Base-by-base conservation (phyloP, 2,888 invertebrate genomes). In the Cinara cedri region DNA sequence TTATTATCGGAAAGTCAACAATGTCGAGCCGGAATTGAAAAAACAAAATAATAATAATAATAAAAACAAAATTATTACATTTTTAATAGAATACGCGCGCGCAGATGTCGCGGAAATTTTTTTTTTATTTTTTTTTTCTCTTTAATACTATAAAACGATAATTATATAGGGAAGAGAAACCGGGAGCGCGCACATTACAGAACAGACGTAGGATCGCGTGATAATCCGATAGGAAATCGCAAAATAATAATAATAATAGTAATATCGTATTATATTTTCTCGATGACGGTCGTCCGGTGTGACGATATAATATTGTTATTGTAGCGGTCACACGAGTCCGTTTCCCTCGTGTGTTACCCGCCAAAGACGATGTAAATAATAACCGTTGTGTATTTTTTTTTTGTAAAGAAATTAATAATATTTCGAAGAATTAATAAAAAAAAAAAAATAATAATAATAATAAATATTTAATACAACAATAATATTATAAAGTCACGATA, bases 201-300 rank as follows among this genome's bases (percentile, higher is more conserved):
- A 34, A 34, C 34, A 34, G 34, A 34, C 34, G 19, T 55, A 34
- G 6, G 19, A 21, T 72, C n/a, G 57, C 44, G 44, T 57, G 57
- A 44, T 42, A 42, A 71, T 55, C 55, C 21, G 11, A 72, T 72
- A 24, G 57, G 24, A 71, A 57, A 71, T 46, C 16, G 44, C 24
- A 44, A 71, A n/a, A 57, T 72, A 60, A 60, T 60, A 42, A 34
- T 34, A 34, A 34, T 34, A 34, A 34, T 63, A 3, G 14, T 14
- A 1, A 3, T 60, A 60, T n/a, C n/a, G n/a, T n/a, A n/a, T n/a
- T n/a, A 10, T 63, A 63, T 3, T 44, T 55, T 19, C 26, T 57
- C n/a, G 19, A n/a, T 57, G 19, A n/a, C 44, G 19, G 4, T 60
- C 60, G 26, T 72, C 46, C 19, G 19, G 49, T 72, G 60, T 60